Evolutionary conservation across 2,113 vertebrate genomes (phyloP).

Genomic region (Numenius arquata): DNA sequence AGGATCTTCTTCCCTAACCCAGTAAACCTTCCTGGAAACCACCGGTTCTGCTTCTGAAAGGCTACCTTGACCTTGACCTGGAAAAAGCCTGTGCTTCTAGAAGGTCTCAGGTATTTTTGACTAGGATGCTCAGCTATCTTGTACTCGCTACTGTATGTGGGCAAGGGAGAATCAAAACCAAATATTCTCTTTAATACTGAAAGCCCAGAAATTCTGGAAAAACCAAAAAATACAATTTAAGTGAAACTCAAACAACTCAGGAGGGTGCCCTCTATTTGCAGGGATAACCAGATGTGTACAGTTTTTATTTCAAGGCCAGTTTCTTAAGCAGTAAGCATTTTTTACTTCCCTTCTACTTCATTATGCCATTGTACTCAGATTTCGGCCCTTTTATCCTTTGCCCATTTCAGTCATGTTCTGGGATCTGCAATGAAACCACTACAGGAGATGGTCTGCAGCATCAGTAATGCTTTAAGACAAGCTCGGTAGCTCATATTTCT

Average conservation of each 20-base stretch:
- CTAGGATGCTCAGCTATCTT: background rate
- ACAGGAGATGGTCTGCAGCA: slow-evolving; percentile 58
- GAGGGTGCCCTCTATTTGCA: slow-evolving; percentile 65
- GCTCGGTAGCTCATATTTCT: slow-evolving; percentile 22
- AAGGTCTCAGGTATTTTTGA: background rate
- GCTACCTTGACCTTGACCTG: background rate
- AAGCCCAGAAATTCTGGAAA: slow-evolving; percentile 41
- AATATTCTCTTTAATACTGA: slow-evolving; percentile 55
- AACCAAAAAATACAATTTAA: slow-evolving; percentile 56
- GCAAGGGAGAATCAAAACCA: background rate
- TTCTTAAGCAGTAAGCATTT: slow-evolving; percentile 66
- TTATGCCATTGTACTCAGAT: slow-evolving; percentile 64
- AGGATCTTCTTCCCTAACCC: background rate
- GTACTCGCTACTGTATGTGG: background rate
- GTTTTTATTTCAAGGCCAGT: slow-evolving; percentile 64
- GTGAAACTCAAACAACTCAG: slow-evolving; percentile 49
- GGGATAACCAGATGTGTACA: slow-evolving; percentile 43
- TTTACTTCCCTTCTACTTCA: slow-evolving; percentile 58
- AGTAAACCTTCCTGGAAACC: background rate
- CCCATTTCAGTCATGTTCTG: slow-evolving; percentile 64
- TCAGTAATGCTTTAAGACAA: slow-evolving; percentile 50
- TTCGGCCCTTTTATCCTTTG: slow-evolving; percentile 56
- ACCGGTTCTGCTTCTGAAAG: background rate
- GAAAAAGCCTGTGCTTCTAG: background rate
- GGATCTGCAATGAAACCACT: slow-evolving; percentile 52